Conservation (phyloP, 2,113 vertebrate genomes). For the Echinops telfairi region DNA sequence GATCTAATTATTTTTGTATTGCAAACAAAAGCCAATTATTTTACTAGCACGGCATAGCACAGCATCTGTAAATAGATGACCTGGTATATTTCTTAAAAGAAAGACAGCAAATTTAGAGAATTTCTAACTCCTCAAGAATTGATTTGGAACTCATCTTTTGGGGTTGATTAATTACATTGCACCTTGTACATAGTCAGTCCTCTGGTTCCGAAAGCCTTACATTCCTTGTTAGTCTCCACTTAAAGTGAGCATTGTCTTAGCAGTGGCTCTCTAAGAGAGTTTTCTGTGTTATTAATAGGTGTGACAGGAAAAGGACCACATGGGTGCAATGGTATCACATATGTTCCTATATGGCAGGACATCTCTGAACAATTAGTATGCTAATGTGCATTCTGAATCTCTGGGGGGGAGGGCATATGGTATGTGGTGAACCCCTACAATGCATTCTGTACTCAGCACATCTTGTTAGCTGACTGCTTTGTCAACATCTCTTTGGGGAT, state of each 20-base stretch:
- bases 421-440: background rate
- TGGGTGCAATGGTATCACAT: background rate
- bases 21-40: slow-evolving; percentile 44
- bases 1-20: background rate
- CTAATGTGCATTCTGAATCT: background rate
- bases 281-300: background rate
- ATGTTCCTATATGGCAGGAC: background rate
- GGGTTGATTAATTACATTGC: background rate
- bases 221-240: background rate
- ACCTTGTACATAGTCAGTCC: background rate
- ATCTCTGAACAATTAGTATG: slow-evolving; percentile 3
- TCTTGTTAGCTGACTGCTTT: background rate
- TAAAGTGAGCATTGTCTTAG: background rate
- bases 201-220: background rate
- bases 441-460: background rate
- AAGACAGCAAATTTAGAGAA: slow-evolving; percentile 14
- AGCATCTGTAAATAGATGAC: background rate
- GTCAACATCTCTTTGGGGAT: background rate
- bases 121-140: background rate
- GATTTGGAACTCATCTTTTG: background rate
- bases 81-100: background rate
- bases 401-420: background rate
- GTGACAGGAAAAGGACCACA: background rate
- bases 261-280: background rate
- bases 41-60: background rate